Percentiles rank a stretch among this genome's conserved stretches.
phyloP scores from a whole-genome alignment of 2,113 vertebrate genomes.

The Notothenia rossii region DNA sequence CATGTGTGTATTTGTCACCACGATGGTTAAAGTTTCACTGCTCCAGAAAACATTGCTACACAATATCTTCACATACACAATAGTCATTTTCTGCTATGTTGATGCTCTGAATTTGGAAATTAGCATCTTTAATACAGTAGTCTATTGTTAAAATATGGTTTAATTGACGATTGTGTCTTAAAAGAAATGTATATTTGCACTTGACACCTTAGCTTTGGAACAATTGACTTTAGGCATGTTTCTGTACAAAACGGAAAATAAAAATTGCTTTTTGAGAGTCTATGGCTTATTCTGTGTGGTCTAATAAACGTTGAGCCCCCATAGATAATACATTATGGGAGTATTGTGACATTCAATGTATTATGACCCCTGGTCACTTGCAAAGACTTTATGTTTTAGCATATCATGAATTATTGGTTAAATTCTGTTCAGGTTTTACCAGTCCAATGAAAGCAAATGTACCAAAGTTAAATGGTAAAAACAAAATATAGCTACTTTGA shows the following conservation, averaged over 20 bases:
- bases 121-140: too few relatives aligned
- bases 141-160: too few relatives aligned
- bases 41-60: too few relatives aligned
- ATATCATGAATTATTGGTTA: background rate
- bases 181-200: background rate
- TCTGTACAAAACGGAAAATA: background rate
- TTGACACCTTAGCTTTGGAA: background rate
- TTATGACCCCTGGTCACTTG: slow-evolving; percentile 18
- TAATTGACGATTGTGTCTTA: too few relatives aligned
- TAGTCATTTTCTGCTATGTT: too few relatives aligned
- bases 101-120: too few relatives aligned
- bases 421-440: background rate
- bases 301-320: slow-evolving; percentile 21
- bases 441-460: too few relatives aligned
- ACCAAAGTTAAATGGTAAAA: background rate
- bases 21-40: too few relatives aligned
- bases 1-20: too few relatives aligned
- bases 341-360: slow-evolving; percentile 29
- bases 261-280: background rate
- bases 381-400: slow-evolving; percentile 10
- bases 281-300: slow-evolving; percentile 14
- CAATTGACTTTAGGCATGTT: too few relatives aligned
- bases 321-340: slow-evolving; percentile 40
- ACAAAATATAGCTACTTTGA: background rate
- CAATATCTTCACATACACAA: too few relatives aligned